phyloP scores from a whole-genome alignment of 2,113 vertebrate species.

The Carassius carassius region DNA sequence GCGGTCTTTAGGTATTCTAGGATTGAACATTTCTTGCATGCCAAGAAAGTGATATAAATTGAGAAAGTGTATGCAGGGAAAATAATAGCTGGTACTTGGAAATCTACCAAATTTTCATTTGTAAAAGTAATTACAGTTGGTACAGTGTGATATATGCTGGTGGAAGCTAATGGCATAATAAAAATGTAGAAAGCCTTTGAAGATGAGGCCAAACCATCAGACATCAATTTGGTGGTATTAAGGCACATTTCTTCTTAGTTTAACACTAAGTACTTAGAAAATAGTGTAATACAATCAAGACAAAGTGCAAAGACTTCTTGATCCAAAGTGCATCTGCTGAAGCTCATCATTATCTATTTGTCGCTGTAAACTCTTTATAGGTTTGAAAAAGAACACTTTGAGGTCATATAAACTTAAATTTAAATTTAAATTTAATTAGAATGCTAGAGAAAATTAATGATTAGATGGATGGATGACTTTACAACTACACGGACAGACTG shows the following conservation, averaged over 20 bases:
- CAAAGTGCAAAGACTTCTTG: slow-evolving; percentile 8
- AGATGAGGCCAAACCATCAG: slow-evolving; percentile 22
- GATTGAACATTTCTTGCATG: slow-evolving; percentile 11
- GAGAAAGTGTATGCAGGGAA: background rate
- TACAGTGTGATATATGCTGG: background rate
- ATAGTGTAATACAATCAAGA: slow-evolving; percentile 40
- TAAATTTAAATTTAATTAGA: background rate
- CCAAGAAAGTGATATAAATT: slow-evolving; percentile 24
- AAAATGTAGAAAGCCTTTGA: slow-evolving; percentile 48
- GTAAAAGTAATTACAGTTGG: slow-evolving; percentile 28
- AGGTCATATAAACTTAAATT: background rate
- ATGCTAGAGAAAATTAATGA: background rate
- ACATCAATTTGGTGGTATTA: slow-evolving; percentile 31
- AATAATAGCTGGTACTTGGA: background rate
- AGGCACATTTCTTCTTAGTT: slow-evolving; percentile 49
- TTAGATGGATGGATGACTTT: no score
- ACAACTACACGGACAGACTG: no score
- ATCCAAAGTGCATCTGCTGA: slow-evolving; percentile 27
- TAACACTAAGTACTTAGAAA: slow-evolving; percentile 41
- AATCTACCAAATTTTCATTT: slow-evolving; percentile 13
- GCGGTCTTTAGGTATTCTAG: slow-evolving; percentile 8
- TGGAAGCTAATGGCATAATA: slow-evolving; percentile 42
- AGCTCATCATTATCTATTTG: background rate
- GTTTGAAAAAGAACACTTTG: background rate
- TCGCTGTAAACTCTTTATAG: slow-evolving; percentile 11